These are phyloP conservation scores for Nebria salina DNA, from an alignment of 2,888 invertebrate genomes.

Conservation along the genomic window DNA sequence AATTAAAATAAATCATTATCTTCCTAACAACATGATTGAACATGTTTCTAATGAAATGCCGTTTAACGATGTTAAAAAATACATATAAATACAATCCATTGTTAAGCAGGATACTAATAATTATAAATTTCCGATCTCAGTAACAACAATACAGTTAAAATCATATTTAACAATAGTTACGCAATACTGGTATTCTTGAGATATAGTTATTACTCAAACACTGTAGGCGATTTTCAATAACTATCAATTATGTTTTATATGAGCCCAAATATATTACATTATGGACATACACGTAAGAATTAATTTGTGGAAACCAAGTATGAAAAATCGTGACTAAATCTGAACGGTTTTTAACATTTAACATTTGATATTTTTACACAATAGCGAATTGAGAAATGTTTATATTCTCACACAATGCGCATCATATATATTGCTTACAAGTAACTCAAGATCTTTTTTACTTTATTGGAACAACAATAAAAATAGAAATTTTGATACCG, in stretches of 20 bases:
- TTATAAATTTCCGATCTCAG: slow-evolving; percentile 5
- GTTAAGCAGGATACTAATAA: slow-evolving; percentile 13
- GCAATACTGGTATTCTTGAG: not conserved
- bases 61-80: not conserved
- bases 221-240: not conserved
- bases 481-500: not conserved
- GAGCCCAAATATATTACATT: not conserved
- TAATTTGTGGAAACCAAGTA: not conserved
- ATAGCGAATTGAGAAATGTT: not conserved
- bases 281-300: not conserved
- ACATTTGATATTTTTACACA: not conserved
- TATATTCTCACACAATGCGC: not conserved
- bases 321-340: not conserved
- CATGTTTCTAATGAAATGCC: not conserved
- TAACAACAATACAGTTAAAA: not conserved
- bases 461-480: not conserved
- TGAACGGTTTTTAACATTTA: not conserved
- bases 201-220: not conserved
- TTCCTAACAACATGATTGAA: not conserved
- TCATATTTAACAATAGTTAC: not conserved
- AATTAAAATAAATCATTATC: not conserved
- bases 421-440: not conserved
- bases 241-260: not conserved
- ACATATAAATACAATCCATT: not conserved
- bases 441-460: not conserved